phyloP scores from a whole-genome alignment of 2,797 vertebrate species.

The Hipposideros larvatus region DNA sequence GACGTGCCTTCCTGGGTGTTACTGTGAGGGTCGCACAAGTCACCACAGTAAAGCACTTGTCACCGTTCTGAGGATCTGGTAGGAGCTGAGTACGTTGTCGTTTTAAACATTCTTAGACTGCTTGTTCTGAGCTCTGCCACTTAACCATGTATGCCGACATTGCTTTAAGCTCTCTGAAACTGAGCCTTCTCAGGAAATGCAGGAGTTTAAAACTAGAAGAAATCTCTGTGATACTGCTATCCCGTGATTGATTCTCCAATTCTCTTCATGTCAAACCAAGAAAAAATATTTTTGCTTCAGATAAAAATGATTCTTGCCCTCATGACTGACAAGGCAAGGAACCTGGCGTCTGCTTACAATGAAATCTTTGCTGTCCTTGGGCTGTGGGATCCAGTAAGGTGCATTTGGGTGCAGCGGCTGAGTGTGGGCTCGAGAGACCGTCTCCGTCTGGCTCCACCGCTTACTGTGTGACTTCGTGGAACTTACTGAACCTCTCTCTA shows the following conservation, averaged over 20 bases:
- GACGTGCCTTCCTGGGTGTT: not conserved
- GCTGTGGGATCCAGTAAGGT: not conserved
- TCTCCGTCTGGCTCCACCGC: not conserved
- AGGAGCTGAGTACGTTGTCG: not conserved
- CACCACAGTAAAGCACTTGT: not conserved
- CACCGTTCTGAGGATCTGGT: not conserved
- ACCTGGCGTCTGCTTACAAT: not conserved
- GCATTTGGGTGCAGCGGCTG: not conserved
- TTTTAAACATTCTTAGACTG: not conserved
- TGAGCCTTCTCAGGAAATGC: not conserved
- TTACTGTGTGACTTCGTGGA: not conserved
- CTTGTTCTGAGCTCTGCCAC: not conserved
- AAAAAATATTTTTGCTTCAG: slow-evolving; percentile 1
- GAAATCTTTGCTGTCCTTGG: not conserved
- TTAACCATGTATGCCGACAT: not conserved
- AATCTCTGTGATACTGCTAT: not conserved
- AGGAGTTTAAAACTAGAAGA: not conserved
- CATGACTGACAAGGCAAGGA: not conserved
- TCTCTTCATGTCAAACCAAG: slow-evolving; percentile 33
- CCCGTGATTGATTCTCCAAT: not conserved
- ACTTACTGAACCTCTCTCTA: not conserved
- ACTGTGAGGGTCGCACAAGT: not conserved
- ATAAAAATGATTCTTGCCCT: not conserved
- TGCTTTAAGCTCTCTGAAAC: not conserved
- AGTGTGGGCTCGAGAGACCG: not conserved